A percentile compares a stretch with the other conserved stretches of the same genome.
phyloP scores from a whole-genome alignment of 2,113 vertebrate genomes.

The Pelusios castaneus region DNA sequence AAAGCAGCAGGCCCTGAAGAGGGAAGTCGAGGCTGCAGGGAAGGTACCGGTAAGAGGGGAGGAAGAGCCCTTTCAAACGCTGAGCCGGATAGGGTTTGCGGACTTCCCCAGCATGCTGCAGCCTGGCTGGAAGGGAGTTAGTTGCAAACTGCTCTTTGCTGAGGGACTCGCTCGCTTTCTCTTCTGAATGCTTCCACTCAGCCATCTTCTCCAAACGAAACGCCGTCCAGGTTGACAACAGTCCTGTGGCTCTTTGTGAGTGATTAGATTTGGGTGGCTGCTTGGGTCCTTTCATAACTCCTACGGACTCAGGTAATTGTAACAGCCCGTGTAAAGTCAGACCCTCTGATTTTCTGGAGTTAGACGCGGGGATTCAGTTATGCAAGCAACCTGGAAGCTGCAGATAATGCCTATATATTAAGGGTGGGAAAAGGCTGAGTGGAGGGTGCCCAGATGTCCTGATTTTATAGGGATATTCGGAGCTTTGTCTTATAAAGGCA shows the following conservation, averaged over 20 bases:
- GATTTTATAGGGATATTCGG: not conserved
- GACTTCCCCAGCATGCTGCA: no score
- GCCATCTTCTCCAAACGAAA: not conserved
- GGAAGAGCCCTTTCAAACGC: not conserved
- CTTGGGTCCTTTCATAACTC: not conserved
- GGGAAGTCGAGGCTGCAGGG: not conserved
- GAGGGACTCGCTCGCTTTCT: not conserved
- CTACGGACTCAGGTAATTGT: not conserved
- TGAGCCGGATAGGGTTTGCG: no score
- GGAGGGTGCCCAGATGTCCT: not conserved
- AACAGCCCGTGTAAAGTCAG: not conserved
- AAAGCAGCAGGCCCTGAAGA: not conserved
- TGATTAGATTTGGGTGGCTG: not conserved
- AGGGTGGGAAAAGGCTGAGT: not conserved
- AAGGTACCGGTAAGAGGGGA: not conserved
- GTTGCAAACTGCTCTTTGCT: not conserved
- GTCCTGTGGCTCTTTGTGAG: no score
- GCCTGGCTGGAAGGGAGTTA: no score
- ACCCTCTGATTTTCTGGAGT: not conserved
- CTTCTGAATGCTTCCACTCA: not conserved
- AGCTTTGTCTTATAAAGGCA: not conserved
- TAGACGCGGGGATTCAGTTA: not conserved
- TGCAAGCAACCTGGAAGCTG: not conserved
- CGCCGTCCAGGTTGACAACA: not conserved
- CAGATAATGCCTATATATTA: not conserved